Conservation (phyloP, 2,113 vertebrate genomes). For the Porphyrio hochstetteri region DNA sequence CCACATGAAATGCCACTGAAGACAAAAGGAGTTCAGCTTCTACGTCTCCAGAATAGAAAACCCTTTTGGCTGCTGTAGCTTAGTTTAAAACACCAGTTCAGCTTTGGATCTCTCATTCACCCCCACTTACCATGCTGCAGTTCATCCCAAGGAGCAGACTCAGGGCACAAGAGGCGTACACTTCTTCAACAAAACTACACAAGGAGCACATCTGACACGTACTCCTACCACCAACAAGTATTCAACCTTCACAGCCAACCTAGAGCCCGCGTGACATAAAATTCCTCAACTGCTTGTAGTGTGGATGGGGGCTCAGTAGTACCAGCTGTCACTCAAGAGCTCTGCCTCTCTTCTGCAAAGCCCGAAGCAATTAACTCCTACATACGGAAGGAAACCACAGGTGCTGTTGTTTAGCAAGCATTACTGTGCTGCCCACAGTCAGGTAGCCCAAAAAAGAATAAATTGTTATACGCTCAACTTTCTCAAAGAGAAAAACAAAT, state of each 20-base stretch:
- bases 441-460: neutral
- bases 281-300: rapidly evolving
- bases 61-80: rapidly evolving
- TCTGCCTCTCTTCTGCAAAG: neutral
- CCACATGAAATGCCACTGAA: rapidly evolving
- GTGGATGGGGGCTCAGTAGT: rapidly evolving
- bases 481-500: neutral
- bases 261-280: rapidly evolving
- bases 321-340: neutral
- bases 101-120: rapidly evolving
- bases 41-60: rapidly evolving
- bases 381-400: neutral
- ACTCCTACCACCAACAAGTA: rapidly evolving
- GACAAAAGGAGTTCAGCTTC: rapidly evolving
- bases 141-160: rapidly evolving
- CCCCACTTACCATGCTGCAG: rapidly evolving
- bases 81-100: neutral
- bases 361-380: neutral
- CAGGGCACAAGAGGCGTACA: rapidly evolving
- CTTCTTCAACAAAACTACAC: rapidly evolving
- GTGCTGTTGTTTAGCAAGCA: neutral
- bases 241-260: rapidly evolving
- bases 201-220: rapidly evolving
- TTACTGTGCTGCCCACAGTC: neutral
- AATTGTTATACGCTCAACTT: neutral